These are phyloP conservation scores for Vidua chalybeata DNA, from an alignment of 2,113 vertebrate species.

Conservation along the genomic window DNA sequence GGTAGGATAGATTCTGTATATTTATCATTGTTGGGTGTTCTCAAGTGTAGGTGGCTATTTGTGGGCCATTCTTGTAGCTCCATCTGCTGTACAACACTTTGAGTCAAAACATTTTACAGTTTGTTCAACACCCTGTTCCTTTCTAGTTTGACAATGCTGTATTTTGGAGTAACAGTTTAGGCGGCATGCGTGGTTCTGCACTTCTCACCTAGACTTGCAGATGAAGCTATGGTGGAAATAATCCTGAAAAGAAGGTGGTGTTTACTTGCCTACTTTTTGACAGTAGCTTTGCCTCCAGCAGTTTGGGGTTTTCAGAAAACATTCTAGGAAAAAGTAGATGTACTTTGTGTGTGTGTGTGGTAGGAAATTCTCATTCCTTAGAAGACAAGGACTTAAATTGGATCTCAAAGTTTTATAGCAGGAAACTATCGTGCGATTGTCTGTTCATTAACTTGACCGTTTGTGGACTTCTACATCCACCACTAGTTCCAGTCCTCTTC, in stretches of 20 bases:
- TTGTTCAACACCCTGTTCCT: conserved; percentile 6
- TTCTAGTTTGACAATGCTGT: not conserved
- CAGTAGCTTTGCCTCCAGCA: not conserved
- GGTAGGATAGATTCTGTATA: not conserved
- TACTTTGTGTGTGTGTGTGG: not conserved
- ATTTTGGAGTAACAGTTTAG: conserved; percentile 5
- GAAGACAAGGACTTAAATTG: not conserved
- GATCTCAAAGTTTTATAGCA: not conserved
- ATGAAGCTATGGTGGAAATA: not conserved
- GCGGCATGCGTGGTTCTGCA: not conserved
- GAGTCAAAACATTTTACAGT: conserved; percentile 52
- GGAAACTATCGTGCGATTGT: not conserved
- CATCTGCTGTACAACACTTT: conserved; percentile 44
- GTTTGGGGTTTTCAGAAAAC: not conserved
- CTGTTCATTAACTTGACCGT: fast-evolving
- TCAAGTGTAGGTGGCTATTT: conserved; percentile 30
- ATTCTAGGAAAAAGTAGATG: not conserved
- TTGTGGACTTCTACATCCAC: not conserved
- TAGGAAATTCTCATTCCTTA: not conserved
- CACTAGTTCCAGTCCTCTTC: not conserved
- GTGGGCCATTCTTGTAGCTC: conserved; percentile 20
- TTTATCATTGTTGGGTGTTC: conserved; percentile 12
- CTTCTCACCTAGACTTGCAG: not conserved
- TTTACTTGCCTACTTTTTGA: not conserved
- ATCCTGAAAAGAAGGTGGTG: not conserved